Base-by-base conservation (phyloP, 2,113 vertebrate species). In the Siniperca knerii region DNA sequence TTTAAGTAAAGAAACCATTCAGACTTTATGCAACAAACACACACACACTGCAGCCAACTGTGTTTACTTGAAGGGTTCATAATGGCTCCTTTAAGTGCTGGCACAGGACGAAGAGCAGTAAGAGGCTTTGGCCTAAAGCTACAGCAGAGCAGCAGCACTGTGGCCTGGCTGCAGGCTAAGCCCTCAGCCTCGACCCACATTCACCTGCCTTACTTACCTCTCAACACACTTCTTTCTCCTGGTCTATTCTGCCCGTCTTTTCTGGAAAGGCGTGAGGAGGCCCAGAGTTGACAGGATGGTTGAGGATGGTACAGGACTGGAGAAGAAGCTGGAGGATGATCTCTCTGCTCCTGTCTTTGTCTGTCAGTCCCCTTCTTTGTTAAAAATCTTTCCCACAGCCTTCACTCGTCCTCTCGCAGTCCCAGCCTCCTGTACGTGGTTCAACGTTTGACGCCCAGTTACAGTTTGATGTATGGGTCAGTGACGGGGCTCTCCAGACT, bases 81-180 rank as follows among this genome's bases (percentile, higher is more conserved):
- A 85, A 90, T 62, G 86, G 89, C 84, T 82, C 72, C 79, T 89
- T 72, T 88, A 88, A 87, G 44, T 55, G 83, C 84, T 87, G 84
- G 82, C 84, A 80, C 58, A 83, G 81, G 83, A 69, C 80, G 11
- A 20, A 69, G 81, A 82, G 78, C 89, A 85, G 62, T 96, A 95
- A 96, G 94, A 93, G 89, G 95, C 93, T 96, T 96, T 95, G 66
- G 81, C 77, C 84, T 92, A 95, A 96, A 95, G 91, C 92, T 83
- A 70, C 68, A 87, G 89, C 81, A 72, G 88, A 88, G 83, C 89
- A 90, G 83, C 84, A 50, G 85, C 86, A 33, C 68, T 62, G 78
- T 44, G 86, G 84, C 88, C 91, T 54, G 81, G 70, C 65, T 75
- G 72, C 66, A 79, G 25, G 81, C 70, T 93, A 90, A 91, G 87